phyloP scores from a whole-genome alignment of 2,888 invertebrate genomes.

The Zaprionus obscuricornis region DNA sequence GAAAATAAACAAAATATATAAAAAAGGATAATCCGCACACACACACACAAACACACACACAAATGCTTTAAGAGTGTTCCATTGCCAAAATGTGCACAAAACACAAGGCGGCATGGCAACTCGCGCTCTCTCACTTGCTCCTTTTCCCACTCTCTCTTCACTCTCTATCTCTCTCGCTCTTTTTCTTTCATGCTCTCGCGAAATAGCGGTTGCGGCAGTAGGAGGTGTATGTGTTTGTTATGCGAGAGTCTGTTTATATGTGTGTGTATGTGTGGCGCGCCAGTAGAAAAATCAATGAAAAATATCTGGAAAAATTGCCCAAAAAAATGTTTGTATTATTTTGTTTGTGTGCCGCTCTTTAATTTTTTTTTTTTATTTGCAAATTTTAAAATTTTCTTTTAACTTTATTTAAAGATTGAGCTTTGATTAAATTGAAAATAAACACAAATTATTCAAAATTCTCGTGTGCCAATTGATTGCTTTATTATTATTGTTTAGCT shows the following conservation, averaged over 20 bases:
- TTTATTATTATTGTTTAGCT: slow-evolving; percentile 55
- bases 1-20: slow-evolving; percentile 74
- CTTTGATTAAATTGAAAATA: slow-evolving; percentile 43
- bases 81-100: slow-evolving; percentile 62
- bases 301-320: slow-evolving; percentile 71
- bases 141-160: slow-evolving; percentile 3
- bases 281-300: slow-evolving; percentile 76
- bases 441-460: slow-evolving; percentile 26
- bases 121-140: slow-evolving; percentile 18
- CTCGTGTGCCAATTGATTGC: slow-evolving; percentile 44
- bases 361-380: too few relatives aligned
- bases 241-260: neutral
- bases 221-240: slow-evolving; percentile 45
- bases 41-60: slow-evolving; percentile 19
- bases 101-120: slow-evolving; percentile 59
- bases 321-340: slow-evolving; percentile 43
- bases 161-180: slow-evolving; percentile 3
- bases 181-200: slow-evolving; percentile 10
- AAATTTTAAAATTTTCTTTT: too few relatives aligned
- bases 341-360: slow-evolving; percentile 6
- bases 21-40: slow-evolving; percentile 69
- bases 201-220: slow-evolving; percentile 19
- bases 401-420: neutral
- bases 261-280: slow-evolving; percentile 48
- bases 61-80: slow-evolving; percentile 27